These are phyloP conservation scores for Coregonus suidteri DNA, from an alignment of 2,797 vertebrate genomes.

Conservation along the genomic window DNA sequence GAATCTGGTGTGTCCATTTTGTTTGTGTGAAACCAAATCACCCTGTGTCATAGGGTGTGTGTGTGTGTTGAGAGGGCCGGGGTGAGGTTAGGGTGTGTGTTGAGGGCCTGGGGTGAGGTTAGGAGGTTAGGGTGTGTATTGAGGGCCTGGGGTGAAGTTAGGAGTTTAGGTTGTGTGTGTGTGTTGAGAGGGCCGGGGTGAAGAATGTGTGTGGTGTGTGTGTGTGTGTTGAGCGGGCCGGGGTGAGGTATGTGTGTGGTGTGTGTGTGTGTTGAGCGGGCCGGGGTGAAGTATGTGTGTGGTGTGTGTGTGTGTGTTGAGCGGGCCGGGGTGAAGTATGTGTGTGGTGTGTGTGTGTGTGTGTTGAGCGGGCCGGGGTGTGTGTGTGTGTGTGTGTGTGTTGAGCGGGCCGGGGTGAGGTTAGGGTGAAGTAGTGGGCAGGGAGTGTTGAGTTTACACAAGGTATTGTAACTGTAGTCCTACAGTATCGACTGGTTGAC, in stretches of 20 bases:
- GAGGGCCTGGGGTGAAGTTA: too few species aligned
- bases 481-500: not conserved
- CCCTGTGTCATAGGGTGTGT: constrained; percentile 10
- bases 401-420: not conserved
- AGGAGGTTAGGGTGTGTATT: too few species aligned
- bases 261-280: not conserved
- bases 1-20: constrained; percentile 5
- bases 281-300: too few species aligned
- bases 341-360: too few species aligned
- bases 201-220: too few species aligned
- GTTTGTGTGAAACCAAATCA: constrained; percentile 23
- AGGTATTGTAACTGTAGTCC: not conserved
- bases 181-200: not conserved
- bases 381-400: not conserved
- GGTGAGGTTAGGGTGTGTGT: constrained; percentile 18
- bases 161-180: too few species aligned
- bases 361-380: not conserved
- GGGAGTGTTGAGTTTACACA: not conserved
- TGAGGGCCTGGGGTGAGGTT: not conserved
- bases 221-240: not conserved
- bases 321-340: too few species aligned
- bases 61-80: constrained; percentile 18
- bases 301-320: not conserved
- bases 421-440: not conserved
- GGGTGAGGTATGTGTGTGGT: too few species aligned